phyloP scores from a whole-genome alignment of 2,888 invertebrate genomes.

The Chaetogeoica ovagalla region DNA sequence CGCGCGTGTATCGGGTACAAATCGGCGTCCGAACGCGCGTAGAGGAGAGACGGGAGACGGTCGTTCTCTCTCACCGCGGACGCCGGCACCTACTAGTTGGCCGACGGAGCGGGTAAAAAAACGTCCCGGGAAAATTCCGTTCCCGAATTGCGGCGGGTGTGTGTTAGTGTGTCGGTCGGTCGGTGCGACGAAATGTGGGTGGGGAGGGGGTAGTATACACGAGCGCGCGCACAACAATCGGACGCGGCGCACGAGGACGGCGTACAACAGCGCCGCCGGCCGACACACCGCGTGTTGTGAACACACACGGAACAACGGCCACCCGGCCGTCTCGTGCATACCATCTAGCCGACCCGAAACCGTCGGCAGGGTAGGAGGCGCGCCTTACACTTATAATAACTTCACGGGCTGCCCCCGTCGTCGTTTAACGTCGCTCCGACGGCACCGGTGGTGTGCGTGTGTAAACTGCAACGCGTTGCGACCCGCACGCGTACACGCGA shows the following conservation, averaged over 20 bases:
- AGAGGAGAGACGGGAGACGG: too few relatives aligned
- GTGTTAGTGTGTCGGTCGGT: too few relatives aligned
- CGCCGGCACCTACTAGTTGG: too few relatives aligned
- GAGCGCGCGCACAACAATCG: not conserved
- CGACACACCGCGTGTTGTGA: too few relatives aligned
- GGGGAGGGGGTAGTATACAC: not conserved
- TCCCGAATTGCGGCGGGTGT: too few relatives aligned
- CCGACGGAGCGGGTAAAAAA: too few relatives aligned
- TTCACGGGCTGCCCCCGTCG: not conserved
- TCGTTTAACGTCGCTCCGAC: slow-evolving; percentile 21
- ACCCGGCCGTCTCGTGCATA: not conserved
- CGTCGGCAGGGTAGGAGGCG: not conserved
- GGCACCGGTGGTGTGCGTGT: slow-evolving; percentile 14
- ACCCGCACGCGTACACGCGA: not conserved
- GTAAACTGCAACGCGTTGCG: slow-evolving; percentile 5
- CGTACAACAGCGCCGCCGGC: too few relatives aligned
- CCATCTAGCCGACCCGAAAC: not conserved
- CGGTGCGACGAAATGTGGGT: too few relatives aligned
- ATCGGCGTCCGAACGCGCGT: too few relatives aligned
- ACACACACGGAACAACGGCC: not conserved
- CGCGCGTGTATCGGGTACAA: too few relatives aligned
- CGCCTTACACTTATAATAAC: not conserved
- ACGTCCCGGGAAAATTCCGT: too few relatives aligned
- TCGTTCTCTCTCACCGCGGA: too few relatives aligned
- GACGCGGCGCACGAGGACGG: not conserved